Percentiles rank a stretch among this genome's conserved stretches.
Conservation (phyloP, 1,140 invertebrate species). For the Caenorhabditis remanei region DNA sequence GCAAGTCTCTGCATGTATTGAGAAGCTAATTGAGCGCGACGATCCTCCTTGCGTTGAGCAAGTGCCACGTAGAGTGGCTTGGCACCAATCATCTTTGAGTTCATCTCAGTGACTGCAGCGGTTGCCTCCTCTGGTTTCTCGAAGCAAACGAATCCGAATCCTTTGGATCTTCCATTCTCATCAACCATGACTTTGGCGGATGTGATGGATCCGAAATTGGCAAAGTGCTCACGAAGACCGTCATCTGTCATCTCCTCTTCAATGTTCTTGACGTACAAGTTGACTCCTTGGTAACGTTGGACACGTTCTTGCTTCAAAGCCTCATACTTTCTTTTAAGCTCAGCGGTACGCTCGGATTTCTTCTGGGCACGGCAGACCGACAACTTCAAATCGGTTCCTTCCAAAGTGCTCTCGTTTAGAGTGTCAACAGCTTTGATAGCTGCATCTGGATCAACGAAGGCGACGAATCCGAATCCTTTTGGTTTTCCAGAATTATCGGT, state of each 20-base stretch:
- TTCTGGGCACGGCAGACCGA: slow-evolving; percentile 94
- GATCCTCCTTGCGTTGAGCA: slow-evolving; percentile 97
- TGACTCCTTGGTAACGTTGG: slow-evolving; percentile 89
- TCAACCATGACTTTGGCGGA: slow-evolving; percentile 89
- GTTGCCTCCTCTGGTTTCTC: slow-evolving; percentile 97
- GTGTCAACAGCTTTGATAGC: slow-evolving; percentile 84
- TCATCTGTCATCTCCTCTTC: slow-evolving; percentile 98
- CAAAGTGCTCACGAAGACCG: slow-evolving; percentile 91
- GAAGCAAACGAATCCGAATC: slow-evolving; percentile 99
- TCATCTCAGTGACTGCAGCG: slow-evolving; percentile 98
- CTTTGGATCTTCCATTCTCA: slow-evolving; percentile 86
- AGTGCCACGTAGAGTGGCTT: slow-evolving; percentile 98
- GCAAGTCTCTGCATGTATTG: slow-evolving; percentile 97
- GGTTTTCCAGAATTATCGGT: slow-evolving; percentile 91
- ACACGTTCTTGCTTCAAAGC: slow-evolving; percentile 91
- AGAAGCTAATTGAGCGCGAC: slow-evolving; percentile 90
- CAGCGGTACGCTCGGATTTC: slow-evolving; percentile 95
- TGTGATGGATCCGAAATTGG: slow-evolving; percentile 93
- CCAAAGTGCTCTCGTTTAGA: slow-evolving; percentile 58
- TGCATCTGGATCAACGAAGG: slow-evolving; percentile 94
- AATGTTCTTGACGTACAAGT: slow-evolving; percentile 97
- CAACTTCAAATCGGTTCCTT: slow-evolving; percentile 71
- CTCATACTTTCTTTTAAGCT: slow-evolving; percentile 95
- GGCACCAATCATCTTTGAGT: slow-evolving; percentile 91
- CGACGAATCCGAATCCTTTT: slow-evolving; percentile 99